phyloP scores from a whole-genome alignment of 2,113 vertebrate genomes.

The Arothron firmamentum region DNA sequence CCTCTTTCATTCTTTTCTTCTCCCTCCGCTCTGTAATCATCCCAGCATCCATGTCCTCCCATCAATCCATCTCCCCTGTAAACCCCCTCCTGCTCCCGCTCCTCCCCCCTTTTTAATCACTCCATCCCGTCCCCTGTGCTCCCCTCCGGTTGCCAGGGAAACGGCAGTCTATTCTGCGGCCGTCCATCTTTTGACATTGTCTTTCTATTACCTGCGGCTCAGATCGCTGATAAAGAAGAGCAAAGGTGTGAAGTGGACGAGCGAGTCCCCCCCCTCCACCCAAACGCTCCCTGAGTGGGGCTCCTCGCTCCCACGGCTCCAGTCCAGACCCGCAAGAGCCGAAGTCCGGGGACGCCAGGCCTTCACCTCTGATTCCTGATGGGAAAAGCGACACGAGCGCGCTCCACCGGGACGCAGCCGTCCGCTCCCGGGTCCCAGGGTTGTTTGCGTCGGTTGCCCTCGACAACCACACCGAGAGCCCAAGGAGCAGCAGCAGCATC shows the following conservation, averaged over 20 bases:
- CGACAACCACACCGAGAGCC: no score
- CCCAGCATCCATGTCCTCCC: constrained; percentile 46
- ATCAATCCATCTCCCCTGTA: constrained; percentile 54
- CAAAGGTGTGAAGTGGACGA: constrained; percentile 44
- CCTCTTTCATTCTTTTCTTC: constrained; percentile 11
- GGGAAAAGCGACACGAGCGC: no score
- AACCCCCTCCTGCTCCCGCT: constrained; percentile 15
- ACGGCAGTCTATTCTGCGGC: constrained; percentile 42
- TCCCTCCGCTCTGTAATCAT: constrained; percentile 39
- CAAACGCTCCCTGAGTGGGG: constrained; percentile 14
- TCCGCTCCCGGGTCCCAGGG: no score
- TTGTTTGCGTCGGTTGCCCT: no score
- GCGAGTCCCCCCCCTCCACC: constrained; percentile 6
- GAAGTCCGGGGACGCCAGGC: no score
- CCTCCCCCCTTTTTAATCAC: constrained; percentile 51
- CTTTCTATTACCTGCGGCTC: constrained; percentile 61
- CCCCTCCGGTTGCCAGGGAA: constrained; percentile 53
- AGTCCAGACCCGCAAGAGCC: no score
- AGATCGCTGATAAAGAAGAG: constrained; percentile 55
- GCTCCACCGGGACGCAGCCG: no score
- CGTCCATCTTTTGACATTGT: constrained; percentile 60
- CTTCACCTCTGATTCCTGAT: no score
- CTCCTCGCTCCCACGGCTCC: no score
- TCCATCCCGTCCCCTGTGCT: constrained; percentile 38
- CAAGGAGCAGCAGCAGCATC: no score